A percentile compares a stretch with the other conserved stretches of the same genome.
phyloP scores from a whole-genome alignment of 2,888 invertebrate species.

The Drosophila gaucha region DNA sequence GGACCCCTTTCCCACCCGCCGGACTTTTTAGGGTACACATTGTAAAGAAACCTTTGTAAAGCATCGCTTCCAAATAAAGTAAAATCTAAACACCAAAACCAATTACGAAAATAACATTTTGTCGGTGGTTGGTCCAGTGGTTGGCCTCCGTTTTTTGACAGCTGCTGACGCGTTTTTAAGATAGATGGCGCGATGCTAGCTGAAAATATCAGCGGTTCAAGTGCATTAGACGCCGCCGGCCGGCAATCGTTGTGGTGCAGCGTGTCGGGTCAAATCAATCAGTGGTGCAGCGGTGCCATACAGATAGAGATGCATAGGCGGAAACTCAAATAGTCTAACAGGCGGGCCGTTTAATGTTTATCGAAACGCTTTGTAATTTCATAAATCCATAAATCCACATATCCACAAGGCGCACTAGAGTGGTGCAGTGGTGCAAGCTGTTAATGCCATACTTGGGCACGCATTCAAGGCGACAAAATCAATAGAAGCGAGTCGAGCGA shows the following conservation, averaged over 20 bases:
- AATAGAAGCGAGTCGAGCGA: conserved; percentile 47
- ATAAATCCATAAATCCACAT: conserved; percentile 26
- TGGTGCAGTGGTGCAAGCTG: conserved; percentile 22
- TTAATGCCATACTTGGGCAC: conserved; percentile 63
- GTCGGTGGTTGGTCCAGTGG: conserved; percentile 30
- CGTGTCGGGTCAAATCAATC: conserved; percentile 67
- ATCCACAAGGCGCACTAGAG: conserved; percentile 4
- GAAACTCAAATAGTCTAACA: background rate
- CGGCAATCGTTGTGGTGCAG: background rate
- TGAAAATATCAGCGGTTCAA: conserved; percentile 73
- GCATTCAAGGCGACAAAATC: conserved; percentile 70
- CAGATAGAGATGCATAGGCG: conserved; percentile 56
- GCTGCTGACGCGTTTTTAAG: conserved; percentile 47
- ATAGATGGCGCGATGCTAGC: conserved; percentile 43
- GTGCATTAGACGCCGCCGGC: conserved; percentile 57
- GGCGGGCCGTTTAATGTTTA: conserved; percentile 50
- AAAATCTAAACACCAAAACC: conserved; percentile 41
- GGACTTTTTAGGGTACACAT: conserved; percentile 34
- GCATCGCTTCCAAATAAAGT: conserved; percentile 67
- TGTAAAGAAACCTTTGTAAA: conserved; percentile 53
- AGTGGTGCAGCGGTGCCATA: conserved; percentile 43
- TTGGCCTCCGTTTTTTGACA: conserved; percentile 70
- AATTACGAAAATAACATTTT: conserved; percentile 29
- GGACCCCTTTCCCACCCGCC: conserved; percentile 20
- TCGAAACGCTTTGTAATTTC: conserved; percentile 24